phyloP scores from a whole-genome alignment of 1,140 invertebrate species.

The Gonatopus flavifemur region DNA sequence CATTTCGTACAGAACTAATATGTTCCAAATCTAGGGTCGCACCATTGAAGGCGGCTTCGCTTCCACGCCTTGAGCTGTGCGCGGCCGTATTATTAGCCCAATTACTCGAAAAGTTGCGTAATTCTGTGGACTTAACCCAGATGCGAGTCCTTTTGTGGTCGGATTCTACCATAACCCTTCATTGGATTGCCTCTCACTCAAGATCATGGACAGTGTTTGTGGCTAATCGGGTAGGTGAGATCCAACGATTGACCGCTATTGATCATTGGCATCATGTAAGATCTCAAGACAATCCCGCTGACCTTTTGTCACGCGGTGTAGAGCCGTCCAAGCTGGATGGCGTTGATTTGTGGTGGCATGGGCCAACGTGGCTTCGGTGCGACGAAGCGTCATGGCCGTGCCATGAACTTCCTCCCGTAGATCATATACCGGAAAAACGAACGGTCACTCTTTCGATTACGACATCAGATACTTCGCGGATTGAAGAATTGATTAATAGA shows the following conservation, averaged over 20 bases:
- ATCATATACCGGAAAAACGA: too few relatives aligned
- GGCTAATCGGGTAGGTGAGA: background rate
- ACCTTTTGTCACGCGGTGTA: background rate
- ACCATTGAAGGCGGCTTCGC: slow-evolving; percentile 22
- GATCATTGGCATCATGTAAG: background rate
- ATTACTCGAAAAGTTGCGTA: slow-evolving; percentile 13
- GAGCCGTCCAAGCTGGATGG: background rate
- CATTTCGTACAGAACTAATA: slow-evolving; percentile 21
- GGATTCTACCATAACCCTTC: background rate
- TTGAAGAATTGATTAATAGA: background rate
- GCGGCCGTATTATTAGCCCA: slow-evolving; percentile 34
- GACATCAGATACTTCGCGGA: too few relatives aligned
- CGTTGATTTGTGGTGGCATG: background rate
- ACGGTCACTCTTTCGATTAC: too few relatives aligned
- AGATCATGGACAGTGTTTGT: background rate
- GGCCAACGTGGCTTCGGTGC: too few relatives aligned
- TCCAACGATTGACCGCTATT: background rate
- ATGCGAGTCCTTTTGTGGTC: background rate
- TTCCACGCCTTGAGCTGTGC: slow-evolving; percentile 30
- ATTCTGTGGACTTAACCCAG: background rate
- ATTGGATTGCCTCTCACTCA: background rate
- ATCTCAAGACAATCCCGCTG: background rate
- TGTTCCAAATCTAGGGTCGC: slow-evolving; percentile 27
- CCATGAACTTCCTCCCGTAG: too few relatives aligned
- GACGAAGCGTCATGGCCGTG: too few relatives aligned